These are phyloP conservation scores for Linnaemya tessellans DNA, from an alignment of 2,888 invertebrate species.

Conservation along the genomic window DNA sequence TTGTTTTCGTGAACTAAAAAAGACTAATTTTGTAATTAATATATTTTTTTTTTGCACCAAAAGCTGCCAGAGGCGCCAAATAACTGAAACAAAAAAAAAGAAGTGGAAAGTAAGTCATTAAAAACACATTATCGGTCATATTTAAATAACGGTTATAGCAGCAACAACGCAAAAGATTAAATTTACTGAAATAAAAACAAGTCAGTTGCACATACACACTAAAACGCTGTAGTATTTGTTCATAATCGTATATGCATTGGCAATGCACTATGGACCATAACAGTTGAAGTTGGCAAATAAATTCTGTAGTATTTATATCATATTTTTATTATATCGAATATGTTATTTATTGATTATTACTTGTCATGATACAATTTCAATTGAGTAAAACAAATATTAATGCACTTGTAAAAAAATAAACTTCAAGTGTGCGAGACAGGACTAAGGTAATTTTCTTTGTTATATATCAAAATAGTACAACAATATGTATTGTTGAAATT, in stretches of 20 bases:
- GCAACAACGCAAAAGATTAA: conserved; percentile 9
- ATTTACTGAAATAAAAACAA: neutral
- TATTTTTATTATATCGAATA: too few relatives aligned
- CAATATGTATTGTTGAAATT: too few relatives aligned
- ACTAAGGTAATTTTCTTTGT: too few relatives aligned
- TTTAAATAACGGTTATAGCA: conserved; percentile 60
- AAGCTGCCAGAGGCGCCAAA: conserved; percentile 43
- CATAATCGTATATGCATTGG: neutral
- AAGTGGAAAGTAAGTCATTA: conserved; percentile 65
- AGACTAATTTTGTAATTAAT: conserved; percentile 63
- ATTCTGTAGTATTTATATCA: neutral
- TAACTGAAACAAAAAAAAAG: conserved; percentile 13
- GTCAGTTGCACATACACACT: neutral
- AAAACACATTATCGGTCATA: conserved; percentile 69
- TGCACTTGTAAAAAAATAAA: too few relatives aligned
- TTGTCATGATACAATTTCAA: too few relatives aligned
- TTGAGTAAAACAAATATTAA: too few relatives aligned
- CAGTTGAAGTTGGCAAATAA: neutral
- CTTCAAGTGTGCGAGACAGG: too few relatives aligned
- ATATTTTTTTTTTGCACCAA: conserved; percentile 14
- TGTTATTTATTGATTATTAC: too few relatives aligned
- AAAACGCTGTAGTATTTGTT: neutral
- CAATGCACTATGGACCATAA: neutral
- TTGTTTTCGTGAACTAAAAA: conserved; percentile 15
- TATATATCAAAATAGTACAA: too few relatives aligned